A percentile compares a stretch with the other conserved stretches of the same genome.
These are phyloP conservation scores for Drosophila fulvimacula DNA, from an alignment of 2,888 invertebrate genomes.

Conservation along the genomic window DNA sequence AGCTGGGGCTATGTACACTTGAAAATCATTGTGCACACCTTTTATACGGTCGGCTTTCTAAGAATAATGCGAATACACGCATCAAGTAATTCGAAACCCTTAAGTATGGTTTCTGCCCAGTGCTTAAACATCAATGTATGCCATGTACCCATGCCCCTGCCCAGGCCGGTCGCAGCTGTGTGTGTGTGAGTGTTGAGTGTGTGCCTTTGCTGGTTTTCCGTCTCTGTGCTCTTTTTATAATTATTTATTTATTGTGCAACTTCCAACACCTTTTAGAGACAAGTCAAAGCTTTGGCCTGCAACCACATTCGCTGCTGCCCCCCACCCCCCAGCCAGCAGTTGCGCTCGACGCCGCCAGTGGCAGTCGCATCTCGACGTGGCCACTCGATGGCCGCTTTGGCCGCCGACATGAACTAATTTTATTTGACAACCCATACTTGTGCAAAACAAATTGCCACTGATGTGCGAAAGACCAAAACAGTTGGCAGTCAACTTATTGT, in stretches of 20 bases:
- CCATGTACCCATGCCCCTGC: constrained; percentile 48
- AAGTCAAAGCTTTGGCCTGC: constrained; percentile 75
- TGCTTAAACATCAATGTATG: constrained; percentile 80
- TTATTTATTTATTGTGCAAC: constrained; percentile 84
- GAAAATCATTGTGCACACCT: constrained; percentile 79
- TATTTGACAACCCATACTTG: constrained; percentile 84
- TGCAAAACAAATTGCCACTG: constrained; percentile 84
- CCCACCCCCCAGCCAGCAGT: not conserved
- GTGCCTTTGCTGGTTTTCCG: constrained; percentile 36
- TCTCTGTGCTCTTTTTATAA: constrained; percentile 72
- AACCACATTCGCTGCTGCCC: constrained; percentile 12
- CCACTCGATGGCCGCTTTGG: constrained; percentile 58
- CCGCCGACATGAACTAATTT: constrained; percentile 81
- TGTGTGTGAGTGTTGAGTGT: constrained; percentile 34
- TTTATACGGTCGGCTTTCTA: constrained; percentile 82
- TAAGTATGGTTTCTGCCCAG: constrained; percentile 81
- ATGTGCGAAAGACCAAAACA: constrained; percentile 82
- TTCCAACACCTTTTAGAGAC: constrained; percentile 83
- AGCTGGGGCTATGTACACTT: constrained; percentile 44
- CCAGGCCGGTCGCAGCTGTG: not conserved
- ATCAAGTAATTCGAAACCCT: constrained; percentile 77
- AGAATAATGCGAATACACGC: constrained; percentile 82
- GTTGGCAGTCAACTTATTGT: constrained; percentile 53
- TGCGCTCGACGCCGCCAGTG: constrained; percentile 19
- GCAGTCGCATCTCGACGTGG: constrained; percentile 62